Conservation (phyloP, 2,888 invertebrate genomes). For the Macrosiphum euphorbiae region DNA sequence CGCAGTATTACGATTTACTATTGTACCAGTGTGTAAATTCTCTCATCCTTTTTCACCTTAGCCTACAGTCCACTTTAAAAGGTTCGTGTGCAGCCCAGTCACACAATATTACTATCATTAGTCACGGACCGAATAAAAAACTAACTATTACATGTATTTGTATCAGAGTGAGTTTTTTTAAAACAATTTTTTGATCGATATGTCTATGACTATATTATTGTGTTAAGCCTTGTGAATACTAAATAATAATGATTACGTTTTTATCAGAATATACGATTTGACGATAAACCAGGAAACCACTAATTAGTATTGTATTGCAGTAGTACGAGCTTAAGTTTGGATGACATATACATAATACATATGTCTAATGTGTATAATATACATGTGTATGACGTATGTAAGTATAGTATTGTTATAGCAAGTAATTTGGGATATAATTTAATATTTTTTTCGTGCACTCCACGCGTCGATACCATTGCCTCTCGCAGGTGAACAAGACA, state of each 20-base stretch:
- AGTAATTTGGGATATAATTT: background rate
- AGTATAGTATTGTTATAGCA: background rate
- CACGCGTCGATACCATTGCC: background rate
- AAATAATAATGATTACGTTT: background rate
- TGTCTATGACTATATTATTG: no score
- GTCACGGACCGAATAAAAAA: background rate
- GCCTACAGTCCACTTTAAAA: no score
- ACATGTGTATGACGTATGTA: background rate
- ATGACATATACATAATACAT: no score
- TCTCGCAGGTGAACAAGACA: background rate
- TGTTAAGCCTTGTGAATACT: no score
- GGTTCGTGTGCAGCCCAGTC: no score
- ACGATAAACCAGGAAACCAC: background rate
- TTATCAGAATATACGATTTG: background rate
- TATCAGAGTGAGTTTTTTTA: background rate
- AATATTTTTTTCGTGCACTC: background rate
- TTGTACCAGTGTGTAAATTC: no score
- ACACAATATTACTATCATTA: background rate
- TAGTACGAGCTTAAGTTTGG: no score
- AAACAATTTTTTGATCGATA: background rate
- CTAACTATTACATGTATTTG: background rate
- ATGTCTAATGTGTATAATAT: background rate
- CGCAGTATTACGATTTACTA: no score
- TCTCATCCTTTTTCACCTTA: no score
- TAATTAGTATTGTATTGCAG: background rate